Evolutionary conservation across 2,888 invertebrate genomes (phyloP), one percentile per base, ranked within the genome.

Genomic region (Choristoneura rosaceana): DNA sequence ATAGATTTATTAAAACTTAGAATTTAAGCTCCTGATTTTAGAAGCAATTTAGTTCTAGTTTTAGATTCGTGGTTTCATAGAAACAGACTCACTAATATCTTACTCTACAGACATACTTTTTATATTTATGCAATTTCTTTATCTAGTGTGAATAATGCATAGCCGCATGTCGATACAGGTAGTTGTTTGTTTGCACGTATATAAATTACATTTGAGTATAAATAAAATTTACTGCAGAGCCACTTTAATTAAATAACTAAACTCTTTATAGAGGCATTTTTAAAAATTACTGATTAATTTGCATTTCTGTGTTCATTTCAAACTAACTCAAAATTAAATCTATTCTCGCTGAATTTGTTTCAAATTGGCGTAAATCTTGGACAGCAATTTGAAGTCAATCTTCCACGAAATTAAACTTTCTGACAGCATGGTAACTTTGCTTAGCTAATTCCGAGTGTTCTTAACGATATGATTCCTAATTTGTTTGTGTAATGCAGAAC

Each of bases 401-500:
- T 76, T 75, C 15, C 45, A 64, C 12, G 15, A 59, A 69, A 55
- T 55, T 58, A 2, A 76, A 79, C 76, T 83, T 75, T 82, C 82
- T 82, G 77, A 74, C 79, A 86, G 90, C 87, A 88, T 89, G 88
- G 80, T 85, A 82, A 79, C 81, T 83, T 83, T 82, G 83, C 84
- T 87, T 86, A 78, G 73, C 66, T 76, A 76, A 74, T 82, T 77
- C 10, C 61, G 14, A 71, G 52, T 17, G 4, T 43, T 1, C 43
- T 17, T 15, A 52, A 17, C 4, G 38, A 55, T 62, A 52, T 12
- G 59, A 73, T 65, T 79, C 61, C 83, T 59, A 71, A 74, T 60
- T 78, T 76, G 75, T 76, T 77, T 71, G 67, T 73, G 78, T 61
- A 78, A 79, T 93, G 74, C 96, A 98, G 98, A 96, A 97, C 97